phyloP scores from a whole-genome alignment of 2,888 invertebrate genomes.

The Lasioglossum figueresi region DNA sequence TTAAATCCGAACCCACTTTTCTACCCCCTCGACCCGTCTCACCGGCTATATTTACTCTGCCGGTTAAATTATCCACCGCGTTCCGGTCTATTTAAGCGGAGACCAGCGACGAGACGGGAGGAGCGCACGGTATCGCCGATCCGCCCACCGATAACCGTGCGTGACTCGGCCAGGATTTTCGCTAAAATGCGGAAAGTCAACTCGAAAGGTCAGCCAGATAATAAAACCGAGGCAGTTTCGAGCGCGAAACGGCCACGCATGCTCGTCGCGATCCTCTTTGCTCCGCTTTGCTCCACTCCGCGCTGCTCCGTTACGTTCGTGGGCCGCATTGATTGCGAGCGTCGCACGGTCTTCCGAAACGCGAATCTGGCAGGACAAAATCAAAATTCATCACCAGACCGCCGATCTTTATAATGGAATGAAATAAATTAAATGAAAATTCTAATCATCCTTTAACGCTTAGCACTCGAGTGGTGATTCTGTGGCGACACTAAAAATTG shows the following conservation, averaged over 20 bases:
- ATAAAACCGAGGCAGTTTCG: constrained; percentile 49
- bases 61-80: constrained; percentile 42
- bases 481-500: too few species aligned
- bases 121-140: constrained; percentile 21
- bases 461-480: too few species aligned
- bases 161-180: constrained; percentile 20
- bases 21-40: constrained; percentile 24
- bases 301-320: not conserved
- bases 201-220: constrained; percentile 54
- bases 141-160: constrained; percentile 37
- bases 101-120: constrained; percentile 17
- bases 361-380: not conserved
- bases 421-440: too few species aligned
- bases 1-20: constrained; percentile 36
- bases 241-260: constrained; percentile 24
- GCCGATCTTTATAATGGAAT: too few species aligned
- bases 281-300: not conserved
- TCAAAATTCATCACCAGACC: not conserved
- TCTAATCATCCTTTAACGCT: too few species aligned
- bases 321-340: not conserved
- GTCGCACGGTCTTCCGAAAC: not conserved
- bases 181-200: constrained; percentile 30
- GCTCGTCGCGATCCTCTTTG: not conserved
- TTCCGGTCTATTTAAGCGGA: constrained; percentile 52
- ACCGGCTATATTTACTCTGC: constrained; percentile 45